Evolutionary conservation across 2,797 vertebrate genomes (phyloP).

Genomic region (Pangasius larnaudii): DNA sequence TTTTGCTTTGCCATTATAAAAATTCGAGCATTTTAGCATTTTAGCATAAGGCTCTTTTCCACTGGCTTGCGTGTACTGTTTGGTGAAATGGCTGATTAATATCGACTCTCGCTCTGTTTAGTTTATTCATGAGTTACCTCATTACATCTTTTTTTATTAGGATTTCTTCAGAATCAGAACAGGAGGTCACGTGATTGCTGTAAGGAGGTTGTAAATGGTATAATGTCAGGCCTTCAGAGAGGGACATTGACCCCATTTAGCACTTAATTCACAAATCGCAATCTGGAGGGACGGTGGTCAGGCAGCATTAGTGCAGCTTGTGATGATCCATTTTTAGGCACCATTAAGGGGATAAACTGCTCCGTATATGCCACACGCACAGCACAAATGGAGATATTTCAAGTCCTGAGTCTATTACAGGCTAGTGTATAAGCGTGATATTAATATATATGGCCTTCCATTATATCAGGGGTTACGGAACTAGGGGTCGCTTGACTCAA

Average conservation of each 20-base stretch:
- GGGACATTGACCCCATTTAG: constrained; percentile 27
- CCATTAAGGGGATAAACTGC: neutral
- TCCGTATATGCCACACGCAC: neutral
- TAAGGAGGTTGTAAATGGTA: constrained; percentile 3
- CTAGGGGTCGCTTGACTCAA: neutral
- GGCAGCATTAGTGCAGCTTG: neutral
- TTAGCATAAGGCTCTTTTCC: no score
- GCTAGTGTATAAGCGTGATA: neutral
- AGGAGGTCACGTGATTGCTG: neutral
- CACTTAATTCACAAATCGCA: constrained; percentile 19
- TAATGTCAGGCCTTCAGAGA: constrained; percentile 12
- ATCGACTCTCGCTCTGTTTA: neutral
- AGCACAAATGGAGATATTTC: neutral
- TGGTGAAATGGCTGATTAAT: neutral
- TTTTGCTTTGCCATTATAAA: no score
- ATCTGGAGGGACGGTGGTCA: neutral
- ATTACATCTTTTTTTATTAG: neutral
- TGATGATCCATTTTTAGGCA: neutral
- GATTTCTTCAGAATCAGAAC: neutral
- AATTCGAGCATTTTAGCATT: no score
- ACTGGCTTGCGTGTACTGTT: neutral
- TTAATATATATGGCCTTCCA: neutral
- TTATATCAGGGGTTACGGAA: neutral
- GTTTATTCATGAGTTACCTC: neutral
- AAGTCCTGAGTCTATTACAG: neutral